Evolutionary conservation across 2,797 vertebrate genomes (phyloP).

Genomic region (Danio albolineatus): DNA sequence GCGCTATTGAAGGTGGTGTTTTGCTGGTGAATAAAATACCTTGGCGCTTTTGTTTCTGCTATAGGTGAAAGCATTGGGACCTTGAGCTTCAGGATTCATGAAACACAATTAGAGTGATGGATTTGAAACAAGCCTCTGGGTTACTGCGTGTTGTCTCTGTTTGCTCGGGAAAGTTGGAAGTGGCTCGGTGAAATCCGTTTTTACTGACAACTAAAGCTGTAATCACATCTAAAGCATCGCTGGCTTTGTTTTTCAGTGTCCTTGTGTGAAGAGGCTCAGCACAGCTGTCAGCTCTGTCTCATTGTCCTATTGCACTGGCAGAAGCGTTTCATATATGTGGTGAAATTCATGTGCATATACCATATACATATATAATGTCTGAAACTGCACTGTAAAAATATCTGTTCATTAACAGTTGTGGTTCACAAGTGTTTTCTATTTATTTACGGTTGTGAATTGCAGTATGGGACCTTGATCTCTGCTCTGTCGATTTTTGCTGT

Average conservation of each 20-base stretch:
- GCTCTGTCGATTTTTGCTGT: too few species aligned
- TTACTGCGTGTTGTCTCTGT: background rate
- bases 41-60: background rate
- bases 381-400: too few species aligned
- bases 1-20: background rate
- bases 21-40: background rate
- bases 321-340: too few species aligned
- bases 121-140: background rate
- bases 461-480: too few species aligned
- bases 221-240: conserved; percentile 16
- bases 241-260: conserved; percentile 9
- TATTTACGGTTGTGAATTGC: too few species aligned
- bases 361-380: too few species aligned
- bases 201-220: conserved; percentile 4
- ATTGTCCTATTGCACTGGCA: background rate
- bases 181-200: background rate
- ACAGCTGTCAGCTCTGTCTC: conserved; percentile 13
- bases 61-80: conserved; percentile 1
- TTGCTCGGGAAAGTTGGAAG: conserved; percentile 1
- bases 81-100: background rate
- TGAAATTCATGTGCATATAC: too few species aligned
- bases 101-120: conserved; percentile 7
- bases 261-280: conserved; percentile 14
- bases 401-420: too few species aligned
- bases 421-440: too few species aligned